A percentile compares a stretch with the other conserved stretches of the same genome.
Conservation (phyloP, 2,113 vertebrate species). For the Narcine bancroftii region DNA sequence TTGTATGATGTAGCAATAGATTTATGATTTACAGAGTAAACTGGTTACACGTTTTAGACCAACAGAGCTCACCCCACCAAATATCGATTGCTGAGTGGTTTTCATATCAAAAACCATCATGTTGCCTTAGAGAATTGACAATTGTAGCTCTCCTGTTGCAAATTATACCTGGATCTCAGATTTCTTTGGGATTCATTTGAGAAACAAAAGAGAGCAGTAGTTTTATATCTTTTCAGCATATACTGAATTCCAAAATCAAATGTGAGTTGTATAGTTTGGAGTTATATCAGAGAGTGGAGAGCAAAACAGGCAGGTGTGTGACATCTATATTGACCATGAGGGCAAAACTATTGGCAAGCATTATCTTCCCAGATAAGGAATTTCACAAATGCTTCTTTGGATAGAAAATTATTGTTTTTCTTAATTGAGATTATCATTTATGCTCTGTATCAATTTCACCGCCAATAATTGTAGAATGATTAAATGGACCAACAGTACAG, state of each 20-base stretch:
- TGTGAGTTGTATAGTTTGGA: background rate
- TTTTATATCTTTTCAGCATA: background rate
- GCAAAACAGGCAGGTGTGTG: background rate
- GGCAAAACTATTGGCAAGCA: background rate
- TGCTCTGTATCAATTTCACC: too few relatives aligned
- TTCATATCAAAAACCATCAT: background rate
- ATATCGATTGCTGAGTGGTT: background rate
- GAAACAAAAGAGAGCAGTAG: background rate
- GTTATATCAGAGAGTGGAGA: background rate
- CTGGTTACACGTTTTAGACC: background rate
- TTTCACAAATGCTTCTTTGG: background rate
- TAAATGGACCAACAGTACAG: background rate
- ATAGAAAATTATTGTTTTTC: background rate
- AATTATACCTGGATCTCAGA: background rate
- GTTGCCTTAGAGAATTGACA: background rate
- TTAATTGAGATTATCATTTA: background rate
- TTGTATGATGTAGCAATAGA: background rate
- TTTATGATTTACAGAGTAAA: background rate
- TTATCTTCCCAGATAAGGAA: background rate
- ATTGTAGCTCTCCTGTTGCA: background rate
- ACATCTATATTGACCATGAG: background rate
- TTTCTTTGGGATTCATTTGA: background rate
- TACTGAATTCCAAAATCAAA: background rate
- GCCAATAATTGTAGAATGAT: background rate
- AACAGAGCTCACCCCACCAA: background rate